Percentiles rank a stretch among this genome's conserved stretches.
Conservation (phyloP, 2,113 vertebrate species). For the Lepus timidus region DNA sequence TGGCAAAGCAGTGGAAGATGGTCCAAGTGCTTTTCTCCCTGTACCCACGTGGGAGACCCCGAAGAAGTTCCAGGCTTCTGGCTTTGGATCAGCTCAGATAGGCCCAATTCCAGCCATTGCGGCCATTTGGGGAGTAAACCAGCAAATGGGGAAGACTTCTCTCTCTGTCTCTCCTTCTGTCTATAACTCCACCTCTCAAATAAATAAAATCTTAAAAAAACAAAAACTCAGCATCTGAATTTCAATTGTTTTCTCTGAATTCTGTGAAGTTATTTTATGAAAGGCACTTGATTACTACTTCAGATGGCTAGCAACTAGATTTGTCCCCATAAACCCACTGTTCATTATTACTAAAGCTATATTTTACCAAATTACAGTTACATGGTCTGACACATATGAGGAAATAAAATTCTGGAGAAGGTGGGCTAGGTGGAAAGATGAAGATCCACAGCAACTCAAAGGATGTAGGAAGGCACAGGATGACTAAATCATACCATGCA, state of each 20-base stretch:
- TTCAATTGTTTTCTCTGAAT: conserved; percentile 33
- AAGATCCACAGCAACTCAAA: not conserved
- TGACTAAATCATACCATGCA: not conserved
- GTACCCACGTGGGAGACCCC: too few relatives aligned
- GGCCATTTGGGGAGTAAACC: too few relatives aligned
- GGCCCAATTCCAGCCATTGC: too few relatives aligned
- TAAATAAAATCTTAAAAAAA: not conserved
- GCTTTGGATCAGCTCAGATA: too few relatives aligned
- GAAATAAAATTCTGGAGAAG: conserved; percentile 38
- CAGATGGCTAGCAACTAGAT: conserved; percentile 42
- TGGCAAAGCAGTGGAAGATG: too few relatives aligned
- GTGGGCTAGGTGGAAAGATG: not conserved
- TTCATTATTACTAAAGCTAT: conserved; percentile 18
- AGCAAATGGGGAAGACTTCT: too few relatives aligned
- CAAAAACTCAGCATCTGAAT: conserved; percentile 26
- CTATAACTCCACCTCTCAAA: too few relatives aligned
- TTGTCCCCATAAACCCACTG: conserved; percentile 16
- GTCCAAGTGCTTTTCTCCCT: too few relatives aligned
- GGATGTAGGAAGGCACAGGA: not conserved
- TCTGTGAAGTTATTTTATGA: conserved; percentile 42
- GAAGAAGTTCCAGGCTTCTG: too few relatives aligned
- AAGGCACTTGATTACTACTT: not conserved
- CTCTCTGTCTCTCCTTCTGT: too few relatives aligned
- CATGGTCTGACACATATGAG: not conserved
- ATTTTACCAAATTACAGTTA: conserved; percentile 45